A percentile compares a stretch with the other conserved stretches of the same genome.
These are phyloP conservation scores for Drosophila funebris DNA, from an alignment of 1,140 invertebrate genomes.

Conservation along the genomic window DNA sequence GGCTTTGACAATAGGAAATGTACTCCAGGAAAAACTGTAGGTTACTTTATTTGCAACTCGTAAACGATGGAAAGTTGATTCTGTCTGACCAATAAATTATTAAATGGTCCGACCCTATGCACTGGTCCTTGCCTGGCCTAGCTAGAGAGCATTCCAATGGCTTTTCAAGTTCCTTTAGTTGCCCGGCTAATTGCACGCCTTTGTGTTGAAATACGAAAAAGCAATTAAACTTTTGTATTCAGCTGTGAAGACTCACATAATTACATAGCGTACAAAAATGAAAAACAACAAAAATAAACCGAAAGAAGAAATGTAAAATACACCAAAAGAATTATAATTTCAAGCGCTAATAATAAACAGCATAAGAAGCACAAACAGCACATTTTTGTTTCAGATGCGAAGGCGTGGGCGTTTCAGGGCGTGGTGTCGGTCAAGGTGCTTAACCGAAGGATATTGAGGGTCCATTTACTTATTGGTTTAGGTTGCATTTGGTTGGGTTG, in stretches of 20 bases:
- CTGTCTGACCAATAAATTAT: constrained; percentile 40
- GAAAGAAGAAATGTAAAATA: constrained; percentile 10
- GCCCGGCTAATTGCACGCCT: constrained; percentile 59
- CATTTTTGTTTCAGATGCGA: constrained; percentile 14
- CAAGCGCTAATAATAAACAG: constrained; percentile 50
- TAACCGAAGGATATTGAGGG: neutral
- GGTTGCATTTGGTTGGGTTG: too few relatives aligned
- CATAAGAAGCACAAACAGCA: constrained; percentile 31
- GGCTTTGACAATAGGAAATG: constrained; percentile 21
- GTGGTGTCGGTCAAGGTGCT: constrained; percentile 4
- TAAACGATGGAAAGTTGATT: constrained; percentile 5
- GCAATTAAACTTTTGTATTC: constrained; percentile 71
- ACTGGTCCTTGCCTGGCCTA: neutral
- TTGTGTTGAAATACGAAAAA: constrained; percentile 65
- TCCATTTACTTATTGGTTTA: neutral
- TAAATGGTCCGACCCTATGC: constrained; percentile 10
- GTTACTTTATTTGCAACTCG: constrained; percentile 8
- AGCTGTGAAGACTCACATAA: constrained; percentile 64
- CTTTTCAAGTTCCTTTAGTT: constrained; percentile 28
- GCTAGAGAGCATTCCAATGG: constrained; percentile 26
- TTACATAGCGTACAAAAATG: constrained; percentile 39
- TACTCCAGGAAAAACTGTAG: constrained; percentile 10
- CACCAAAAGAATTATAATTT: constrained; percentile 60
- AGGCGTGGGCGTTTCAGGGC: constrained; percentile 24
- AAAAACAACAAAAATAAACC: neutral